These are phyloP conservation scores for Aurelia sp. DNA, from an alignment of 30 jellyfish, hydroid and myxozoan species.

Conservation along the genomic window DNA sequence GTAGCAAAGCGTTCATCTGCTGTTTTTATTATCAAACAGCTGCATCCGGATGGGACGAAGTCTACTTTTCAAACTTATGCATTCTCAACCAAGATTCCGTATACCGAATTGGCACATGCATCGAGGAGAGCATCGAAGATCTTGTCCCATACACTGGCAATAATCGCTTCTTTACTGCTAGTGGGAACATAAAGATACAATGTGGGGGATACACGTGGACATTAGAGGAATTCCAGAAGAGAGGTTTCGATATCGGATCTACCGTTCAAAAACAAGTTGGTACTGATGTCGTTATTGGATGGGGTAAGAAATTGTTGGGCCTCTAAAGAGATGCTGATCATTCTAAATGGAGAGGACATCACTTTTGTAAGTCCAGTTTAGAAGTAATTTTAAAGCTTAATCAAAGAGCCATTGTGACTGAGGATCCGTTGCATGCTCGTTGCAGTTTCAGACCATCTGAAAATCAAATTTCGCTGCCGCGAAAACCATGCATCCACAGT, in stretches of 20 bases:
- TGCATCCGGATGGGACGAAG: slow-evolving; percentile 93
- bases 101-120: slow-evolving; percentile 84
- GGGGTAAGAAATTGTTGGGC: slow-evolving; percentile 86
- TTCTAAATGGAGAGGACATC: too few species aligned
- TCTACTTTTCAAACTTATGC: slow-evolving; percentile 72
- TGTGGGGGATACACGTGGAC: slow-evolving; percentile 89
- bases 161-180: slow-evolving; percentile 81
- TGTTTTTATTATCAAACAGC: slow-evolving; percentile 5
- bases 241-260: slow-evolving; percentile 80
- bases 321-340: slow-evolving; percentile 12
- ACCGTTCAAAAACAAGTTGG: slow-evolving; percentile 44
- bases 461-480: too few species aligned
- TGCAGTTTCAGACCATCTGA: too few species aligned
- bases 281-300: slow-evolving; percentile 53
- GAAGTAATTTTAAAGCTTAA: too few species aligned
- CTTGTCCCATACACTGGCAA: slow-evolving; percentile 76
- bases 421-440: too few species aligned
- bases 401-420: too few species aligned
- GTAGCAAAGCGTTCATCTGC: too few species aligned
- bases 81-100: slow-evolving; percentile 53
- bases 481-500: too few species aligned
- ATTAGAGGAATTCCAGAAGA: slow-evolving; percentile 73
- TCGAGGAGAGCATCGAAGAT: slow-evolving; percentile 57
- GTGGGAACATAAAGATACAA: slow-evolving; percentile 63
- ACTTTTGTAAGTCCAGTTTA: too few species aligned